Conservation (phyloP, 2,888 invertebrate species). For the Leptogaster cylindrica region DNA sequence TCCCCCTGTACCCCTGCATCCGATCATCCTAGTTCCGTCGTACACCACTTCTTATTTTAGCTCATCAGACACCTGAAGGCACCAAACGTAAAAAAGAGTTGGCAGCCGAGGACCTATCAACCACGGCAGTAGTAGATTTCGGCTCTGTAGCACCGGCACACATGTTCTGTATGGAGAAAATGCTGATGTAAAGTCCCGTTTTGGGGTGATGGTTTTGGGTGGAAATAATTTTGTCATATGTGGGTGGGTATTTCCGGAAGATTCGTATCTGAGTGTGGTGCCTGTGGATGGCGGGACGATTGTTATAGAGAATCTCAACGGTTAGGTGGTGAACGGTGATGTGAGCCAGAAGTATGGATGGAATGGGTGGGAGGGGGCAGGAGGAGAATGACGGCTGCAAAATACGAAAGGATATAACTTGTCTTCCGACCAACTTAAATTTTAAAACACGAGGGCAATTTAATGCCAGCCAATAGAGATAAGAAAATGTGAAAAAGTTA, state of each 20-base stretch:
- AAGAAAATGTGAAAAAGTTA: conserved; percentile 39
- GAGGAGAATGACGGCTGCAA: background rate
- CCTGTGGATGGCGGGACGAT: background rate
- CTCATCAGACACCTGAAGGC: conserved; percentile 17
- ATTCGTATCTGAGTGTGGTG: background rate
- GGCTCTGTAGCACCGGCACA: background rate
- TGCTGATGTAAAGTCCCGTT: background rate
- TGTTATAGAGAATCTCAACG: too few relatives aligned
- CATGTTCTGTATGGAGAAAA: background rate
- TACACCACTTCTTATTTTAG: background rate
- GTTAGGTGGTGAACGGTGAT: too few relatives aligned
- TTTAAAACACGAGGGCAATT: conserved; percentile 28
- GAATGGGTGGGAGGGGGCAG: background rate
- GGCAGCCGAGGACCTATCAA: conserved; percentile 16
- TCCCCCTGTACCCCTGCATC: too few relatives aligned
- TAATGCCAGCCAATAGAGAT: conserved; percentile 33
- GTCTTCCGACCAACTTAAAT: conserved; percentile 14
- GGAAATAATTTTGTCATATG: conserved; percentile 18
- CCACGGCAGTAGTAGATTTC: background rate
- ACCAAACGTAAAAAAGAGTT: background rate
- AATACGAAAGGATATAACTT: background rate
- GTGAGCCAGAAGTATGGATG: background rate
- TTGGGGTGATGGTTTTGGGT: background rate
- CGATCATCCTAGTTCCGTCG: too few relatives aligned
- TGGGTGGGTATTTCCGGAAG: background rate